These are phyloP conservation scores for Caenorhabditis zanzibari DNA, from an alignment of 2,888 invertebrate species.

Conservation along the genomic window DNA sequence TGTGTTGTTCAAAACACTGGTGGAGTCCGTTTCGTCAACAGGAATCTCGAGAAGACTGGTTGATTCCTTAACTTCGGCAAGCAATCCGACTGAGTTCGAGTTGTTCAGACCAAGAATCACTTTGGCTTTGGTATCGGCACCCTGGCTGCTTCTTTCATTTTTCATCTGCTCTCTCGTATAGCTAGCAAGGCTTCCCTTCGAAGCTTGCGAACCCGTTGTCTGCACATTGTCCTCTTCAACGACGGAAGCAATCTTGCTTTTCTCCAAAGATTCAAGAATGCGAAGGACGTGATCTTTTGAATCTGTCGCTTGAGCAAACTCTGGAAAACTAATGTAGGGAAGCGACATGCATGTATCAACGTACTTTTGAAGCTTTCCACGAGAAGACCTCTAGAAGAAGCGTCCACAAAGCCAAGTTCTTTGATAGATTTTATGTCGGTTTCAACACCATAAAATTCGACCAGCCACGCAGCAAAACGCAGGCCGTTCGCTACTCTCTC, in stretches of 20 bases:
- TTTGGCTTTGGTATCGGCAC: slow-evolving; percentile 12
- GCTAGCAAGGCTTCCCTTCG: neutral
- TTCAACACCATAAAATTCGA: slow-evolving; percentile 19
- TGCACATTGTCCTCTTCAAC: neutral
- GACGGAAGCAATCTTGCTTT: neutral
- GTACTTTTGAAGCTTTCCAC: slow-evolving; percentile 19
- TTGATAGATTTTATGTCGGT: neutral
- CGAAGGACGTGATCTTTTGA: neutral
- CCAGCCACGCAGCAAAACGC: slow-evolving; percentile 34
- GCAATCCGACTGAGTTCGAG: slow-evolving; percentile 10
- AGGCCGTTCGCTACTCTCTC: slow-evolving; percentile 29
- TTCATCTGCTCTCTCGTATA: slow-evolving; percentile 19
- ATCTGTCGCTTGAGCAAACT: slow-evolving; percentile 10
- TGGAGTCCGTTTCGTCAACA: slow-evolving; percentile 23
- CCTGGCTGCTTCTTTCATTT: neutral
- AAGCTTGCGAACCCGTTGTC: neutral
- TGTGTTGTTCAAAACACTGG: neutral
- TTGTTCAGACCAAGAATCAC: slow-evolving; percentile 12
- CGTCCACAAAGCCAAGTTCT: slow-evolving; percentile 5
- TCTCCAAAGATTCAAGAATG: slow-evolving; percentile 15
- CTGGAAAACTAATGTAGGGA: slow-evolving; percentile 8
- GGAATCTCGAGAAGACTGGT: slow-evolving; percentile 6
- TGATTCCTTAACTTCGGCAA: neutral
- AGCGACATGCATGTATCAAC: neutral
- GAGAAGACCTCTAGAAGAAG: neutral